Evolutionary conservation across 2,113 vertebrate genomes (phyloP), one percentile per base, ranked within the genome.

Genomic region (Rhineura floridana): DNA sequence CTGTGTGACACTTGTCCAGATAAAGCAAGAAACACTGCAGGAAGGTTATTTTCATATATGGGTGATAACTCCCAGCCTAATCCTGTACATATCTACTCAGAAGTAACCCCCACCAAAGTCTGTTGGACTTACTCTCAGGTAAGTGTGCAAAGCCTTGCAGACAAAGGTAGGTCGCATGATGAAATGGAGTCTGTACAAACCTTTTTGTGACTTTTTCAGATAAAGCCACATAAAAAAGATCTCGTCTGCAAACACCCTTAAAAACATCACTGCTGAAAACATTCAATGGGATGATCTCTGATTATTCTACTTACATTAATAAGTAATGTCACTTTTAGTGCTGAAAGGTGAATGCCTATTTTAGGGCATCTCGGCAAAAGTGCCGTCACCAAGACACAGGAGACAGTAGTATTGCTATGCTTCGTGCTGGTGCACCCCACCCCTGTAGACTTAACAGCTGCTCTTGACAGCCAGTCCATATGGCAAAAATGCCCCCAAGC

Each of bases 401-500:
- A 69, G 67, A 67, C 8, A 50, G 42, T 6, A 28, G 62, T 39
- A 17, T 28, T 65, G 39, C 33, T 67, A 55, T 36, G 65, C 73
- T 48, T 30, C 36, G 59, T 21, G 25, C 1, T 48, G 55, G 42
- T n/a, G 72, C 23, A 30, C 19, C 15, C 33, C 46, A 30, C 82
- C 59, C 86, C 0, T 0, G 52, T 15, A 55, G 59, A 5, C 25
- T 55, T 42, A 19, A 81, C 33, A 75, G 59, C 75, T 17, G 81
- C 0, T 8, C 73, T 52, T 50, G 85, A 52, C 70, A 12, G 84
- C 84, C 25, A 59, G 84, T 83, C 72, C 84, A 6, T 0, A 39
- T 17, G 48, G 72, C 79, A 15, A 0, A 7, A 33, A 15, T 0
- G 72, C 72, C 73, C 8, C 12, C 80, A 2, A 44, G 39, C 2